Percentiles rank a stretch among this genome's conserved stretches.
phyloP scores from a whole-genome alignment of 2,797 vertebrate species.

The Pelochelys cantorii region DNA sequence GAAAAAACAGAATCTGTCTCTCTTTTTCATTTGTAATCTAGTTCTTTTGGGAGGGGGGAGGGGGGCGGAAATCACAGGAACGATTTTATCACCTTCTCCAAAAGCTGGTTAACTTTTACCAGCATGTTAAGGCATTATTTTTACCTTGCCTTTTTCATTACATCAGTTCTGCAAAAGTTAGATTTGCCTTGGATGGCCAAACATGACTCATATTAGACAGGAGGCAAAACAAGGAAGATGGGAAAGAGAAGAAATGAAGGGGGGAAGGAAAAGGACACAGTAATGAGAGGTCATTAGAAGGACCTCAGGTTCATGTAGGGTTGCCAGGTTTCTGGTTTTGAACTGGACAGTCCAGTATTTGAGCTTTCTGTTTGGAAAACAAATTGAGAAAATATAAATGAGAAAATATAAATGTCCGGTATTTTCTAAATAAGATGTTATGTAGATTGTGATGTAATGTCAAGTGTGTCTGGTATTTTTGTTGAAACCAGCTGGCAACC shows the following conservation, averaged over 20 bases:
- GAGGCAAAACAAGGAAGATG: neutral
- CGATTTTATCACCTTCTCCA: neutral
- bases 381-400: too few species aligned
- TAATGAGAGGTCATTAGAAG: neutral
- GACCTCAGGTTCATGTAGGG: neutral
- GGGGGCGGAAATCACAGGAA: fast-evolving
- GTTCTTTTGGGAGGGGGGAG: neutral
- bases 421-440: too few species aligned
- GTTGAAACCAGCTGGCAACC: too few species aligned
- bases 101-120: neutral
- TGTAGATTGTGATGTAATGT: too few species aligned
- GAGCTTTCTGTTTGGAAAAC: too few species aligned
- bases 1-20: neutral
- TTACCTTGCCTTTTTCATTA: neutral
- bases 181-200: neutral
- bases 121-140: neutral
- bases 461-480: too few species aligned
- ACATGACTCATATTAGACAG: neutral
- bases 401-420: too few species aligned
- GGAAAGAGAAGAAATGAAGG: neutral
- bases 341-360: too few species aligned
- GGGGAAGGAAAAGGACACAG: neutral
- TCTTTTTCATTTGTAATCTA: neutral
- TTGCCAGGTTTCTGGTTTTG: too few species aligned
- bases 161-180: neutral